A percentile compares a stretch with the other conserved stretches of the same genome.
phyloP scores from a whole-genome alignment of 2,113 vertebrate species.

The Eublepharis macularius region DNA sequence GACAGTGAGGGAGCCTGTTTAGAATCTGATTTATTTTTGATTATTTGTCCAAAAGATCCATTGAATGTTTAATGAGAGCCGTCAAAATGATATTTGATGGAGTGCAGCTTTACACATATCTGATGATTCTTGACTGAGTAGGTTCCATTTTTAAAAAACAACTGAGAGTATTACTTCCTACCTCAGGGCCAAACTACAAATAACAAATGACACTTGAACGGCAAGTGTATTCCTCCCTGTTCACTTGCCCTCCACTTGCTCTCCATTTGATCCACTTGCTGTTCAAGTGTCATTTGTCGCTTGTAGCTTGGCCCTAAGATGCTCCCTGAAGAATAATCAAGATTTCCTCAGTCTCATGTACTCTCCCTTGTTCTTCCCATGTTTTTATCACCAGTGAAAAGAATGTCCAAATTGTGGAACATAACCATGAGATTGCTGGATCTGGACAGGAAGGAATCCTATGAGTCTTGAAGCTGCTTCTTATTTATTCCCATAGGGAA shows the following conservation, averaged over 20 bases:
- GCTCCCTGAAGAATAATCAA: too few relatives aligned
- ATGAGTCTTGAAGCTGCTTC: neutral
- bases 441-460: neutral
- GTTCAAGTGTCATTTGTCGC: too few relatives aligned
- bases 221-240: too few relatives aligned
- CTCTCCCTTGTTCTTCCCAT: neutral
- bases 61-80: neutral
- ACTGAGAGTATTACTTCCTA: neutral
- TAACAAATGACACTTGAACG: too few relatives aligned
- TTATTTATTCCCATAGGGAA: neutral
- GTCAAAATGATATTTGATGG: neutral
- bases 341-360: neutral
- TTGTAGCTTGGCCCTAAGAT: too few relatives aligned
- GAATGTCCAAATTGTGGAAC: neutral
- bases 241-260: too few relatives aligned
- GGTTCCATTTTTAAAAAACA: neutral
- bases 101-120: neutral
- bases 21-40: too few relatives aligned
- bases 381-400: neutral
- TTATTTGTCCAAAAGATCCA: too few relatives aligned
- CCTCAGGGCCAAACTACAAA: too few relatives aligned
- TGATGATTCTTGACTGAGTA: neutral
- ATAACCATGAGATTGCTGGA: neutral
- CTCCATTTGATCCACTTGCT: too few relatives aligned
- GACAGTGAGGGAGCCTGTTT: too few relatives aligned